Percentiles rank a stretch among this genome's conserved stretches.
phyloP scores from a whole-genome alignment of 2,888 invertebrate genomes.

The Acronicta alni region DNA sequence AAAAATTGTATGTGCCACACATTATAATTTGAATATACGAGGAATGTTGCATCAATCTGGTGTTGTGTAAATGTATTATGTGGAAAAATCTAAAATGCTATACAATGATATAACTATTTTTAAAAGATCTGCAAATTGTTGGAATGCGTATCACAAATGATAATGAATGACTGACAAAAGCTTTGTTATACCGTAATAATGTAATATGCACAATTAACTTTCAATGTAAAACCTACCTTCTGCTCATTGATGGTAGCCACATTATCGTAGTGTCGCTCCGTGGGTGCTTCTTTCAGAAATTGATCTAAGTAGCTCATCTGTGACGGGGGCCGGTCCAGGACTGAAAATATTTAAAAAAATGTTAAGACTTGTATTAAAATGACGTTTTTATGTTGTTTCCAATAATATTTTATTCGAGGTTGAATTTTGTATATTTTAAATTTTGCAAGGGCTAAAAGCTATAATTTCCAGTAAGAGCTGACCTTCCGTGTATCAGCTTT shows the following conservation, averaged over 20 bases:
- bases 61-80: too few relatives aligned
- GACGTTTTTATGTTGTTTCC: constrained; percentile 20
- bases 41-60: too few relatives aligned
- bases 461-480: too few relatives aligned
- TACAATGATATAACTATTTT: too few relatives aligned
- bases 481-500: too few relatives aligned
- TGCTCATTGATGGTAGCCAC: constrained; percentile 83
- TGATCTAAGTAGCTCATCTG: constrained; percentile 97
- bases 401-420: not conserved
- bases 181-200: constrained; percentile 28
- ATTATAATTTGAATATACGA: too few relatives aligned
- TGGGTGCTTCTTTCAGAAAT: constrained; percentile 93
- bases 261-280: constrained; percentile 85
- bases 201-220: constrained; percentile 13
- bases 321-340: constrained; percentile 96
- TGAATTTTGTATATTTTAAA: too few relatives aligned
- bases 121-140: not conserved
- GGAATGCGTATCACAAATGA: constrained; percentile 39
- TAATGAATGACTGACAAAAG: constrained; percentile 48
- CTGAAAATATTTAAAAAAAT: constrained; percentile 84
- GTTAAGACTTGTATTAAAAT: constrained; percentile 7
- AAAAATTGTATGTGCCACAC: too few relatives aligned
- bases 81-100: too few relatives aligned
- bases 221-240: constrained; percentile 72
- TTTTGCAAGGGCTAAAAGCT: too few relatives aligned